phyloP scores from a whole-genome alignment of 2,888 invertebrate species.

The Chirona hameri region DNA sequence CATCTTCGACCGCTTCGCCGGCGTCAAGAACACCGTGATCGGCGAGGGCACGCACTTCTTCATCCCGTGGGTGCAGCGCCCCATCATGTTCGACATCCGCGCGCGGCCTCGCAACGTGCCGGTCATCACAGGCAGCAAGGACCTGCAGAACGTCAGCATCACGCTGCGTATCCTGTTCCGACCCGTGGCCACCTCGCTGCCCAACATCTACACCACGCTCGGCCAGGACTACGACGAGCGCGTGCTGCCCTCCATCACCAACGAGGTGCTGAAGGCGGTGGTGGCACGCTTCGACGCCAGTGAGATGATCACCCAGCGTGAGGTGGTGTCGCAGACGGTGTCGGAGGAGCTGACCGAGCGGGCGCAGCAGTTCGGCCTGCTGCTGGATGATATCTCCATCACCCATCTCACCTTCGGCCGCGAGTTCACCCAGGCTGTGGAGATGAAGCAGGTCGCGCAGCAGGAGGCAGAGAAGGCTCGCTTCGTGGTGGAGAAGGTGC shows the following conservation, averaged over 20 bases:
- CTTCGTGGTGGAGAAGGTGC: slow-evolving; percentile 88
- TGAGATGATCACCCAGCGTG: slow-evolving; percentile 97
- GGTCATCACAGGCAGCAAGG: slow-evolving; percentile 97
- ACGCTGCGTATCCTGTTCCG: slow-evolving; percentile 96
- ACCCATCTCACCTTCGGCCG: slow-evolving; percentile 98
- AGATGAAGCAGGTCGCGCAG: slow-evolving; percentile 99
- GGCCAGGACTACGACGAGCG: slow-evolving; percentile 98
- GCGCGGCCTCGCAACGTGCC: slow-evolving; percentile 95
- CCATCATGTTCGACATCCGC: slow-evolving; percentile 96
- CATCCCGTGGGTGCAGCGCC: slow-evolving; percentile 97
- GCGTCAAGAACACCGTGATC: slow-evolving; percentile 84
- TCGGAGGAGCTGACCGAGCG: slow-evolving; percentile 87
- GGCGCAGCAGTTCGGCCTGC: slow-evolving; percentile 91
- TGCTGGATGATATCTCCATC: slow-evolving; percentile 97
- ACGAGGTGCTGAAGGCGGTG: slow-evolving; percentile 97
- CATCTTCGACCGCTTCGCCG: slow-evolving; percentile 97
- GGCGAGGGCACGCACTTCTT: slow-evolving; percentile 99
- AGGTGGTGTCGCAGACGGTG: slow-evolving; percentile 82
- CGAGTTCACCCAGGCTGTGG: slow-evolving; percentile 98
- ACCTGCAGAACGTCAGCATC: slow-evolving; percentile 98
- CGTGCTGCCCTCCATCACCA: slow-evolving; percentile 96
- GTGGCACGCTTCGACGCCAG: slow-evolving; percentile 99
- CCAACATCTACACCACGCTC: slow-evolving; percentile 91
- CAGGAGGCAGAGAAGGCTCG: slow-evolving; percentile 99
- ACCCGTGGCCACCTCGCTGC: slow-evolving; percentile 87